Percentiles rank a stretch among this genome's conserved stretches.
These are phyloP conservation scores for Pogonognathellus flavescens DNA, from an alignment of 1,140 invertebrate species.

Conservation along the genomic window DNA sequence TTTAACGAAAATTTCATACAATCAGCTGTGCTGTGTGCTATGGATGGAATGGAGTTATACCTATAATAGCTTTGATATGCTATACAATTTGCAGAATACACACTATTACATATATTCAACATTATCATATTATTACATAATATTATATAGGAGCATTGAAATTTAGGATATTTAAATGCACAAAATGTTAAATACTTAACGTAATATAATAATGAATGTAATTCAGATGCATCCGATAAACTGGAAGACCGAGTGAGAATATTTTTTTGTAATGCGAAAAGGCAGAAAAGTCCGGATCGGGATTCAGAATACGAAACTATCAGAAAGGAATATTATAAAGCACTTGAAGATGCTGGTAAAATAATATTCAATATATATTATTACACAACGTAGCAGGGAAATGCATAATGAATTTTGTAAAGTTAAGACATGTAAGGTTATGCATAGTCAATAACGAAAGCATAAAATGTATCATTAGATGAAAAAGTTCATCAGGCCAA, in stretches of 20 bases:
- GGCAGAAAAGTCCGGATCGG: constrained; percentile 83
- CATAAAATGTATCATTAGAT: constrained; percentile 71
- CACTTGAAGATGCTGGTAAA: constrained; percentile 90
- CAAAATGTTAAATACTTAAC: not conserved
- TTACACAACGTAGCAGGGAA: constrained; percentile 80
- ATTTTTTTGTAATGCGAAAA: constrained; percentile 89
- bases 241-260: constrained; percentile 89
- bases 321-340: constrained; percentile 90
- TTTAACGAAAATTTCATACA: not conserved
- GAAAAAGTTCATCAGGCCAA: constrained; percentile 88
- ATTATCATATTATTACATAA: too few relatives aligned
- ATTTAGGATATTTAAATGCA: too few relatives aligned
- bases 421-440: too few relatives aligned
- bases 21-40: too few relatives aligned
- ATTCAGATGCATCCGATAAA: constrained; percentile 89
- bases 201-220: not conserved
- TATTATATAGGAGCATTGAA: not conserved
- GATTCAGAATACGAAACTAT: constrained; percentile 89
- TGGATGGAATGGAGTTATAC: too few relatives aligned
- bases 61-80: too few relatives aligned
- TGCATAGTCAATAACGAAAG: too few relatives aligned
- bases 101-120: too few relatives aligned
- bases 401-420: too few relatives aligned
- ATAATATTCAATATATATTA: constrained; percentile 30
- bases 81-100: too few relatives aligned